A percentile compares a stretch with the other conserved stretches of the same genome.
Conservation (phyloP, 2,797 vertebrate species). For the Megalops cyprinoides region DNA sequence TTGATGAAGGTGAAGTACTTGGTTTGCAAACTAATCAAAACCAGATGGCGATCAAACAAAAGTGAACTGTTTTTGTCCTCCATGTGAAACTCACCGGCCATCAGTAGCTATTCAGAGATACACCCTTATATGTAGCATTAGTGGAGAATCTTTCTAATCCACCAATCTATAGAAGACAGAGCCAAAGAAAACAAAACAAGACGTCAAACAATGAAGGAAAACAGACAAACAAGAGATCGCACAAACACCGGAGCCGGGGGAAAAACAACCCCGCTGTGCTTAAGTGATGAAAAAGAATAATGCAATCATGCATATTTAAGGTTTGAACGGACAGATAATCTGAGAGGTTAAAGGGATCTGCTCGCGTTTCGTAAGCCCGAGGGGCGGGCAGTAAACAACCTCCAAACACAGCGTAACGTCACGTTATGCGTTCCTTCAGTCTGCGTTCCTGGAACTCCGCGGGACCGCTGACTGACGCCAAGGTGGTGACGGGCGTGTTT, state of each 20-base stretch:
- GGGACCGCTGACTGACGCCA: background rate
- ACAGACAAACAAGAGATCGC: constrained; percentile 21
- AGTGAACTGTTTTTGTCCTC: too few relatives aligned
- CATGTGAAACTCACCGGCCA: too few relatives aligned
- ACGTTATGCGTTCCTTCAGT: constrained; percentile 19
- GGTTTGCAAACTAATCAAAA: too few relatives aligned
- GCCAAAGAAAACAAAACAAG: background rate
- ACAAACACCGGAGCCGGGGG: constrained; percentile 41
- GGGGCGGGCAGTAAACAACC: constrained; percentile 61
- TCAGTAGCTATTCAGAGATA: too few relatives aligned
- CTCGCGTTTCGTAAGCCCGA: constrained; percentile 45
- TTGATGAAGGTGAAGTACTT: too few relatives aligned
- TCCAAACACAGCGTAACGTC: constrained; percentile 34
- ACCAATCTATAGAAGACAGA: background rate
- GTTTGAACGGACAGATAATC: constrained; percentile 59
- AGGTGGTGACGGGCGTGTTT: too few relatives aligned
- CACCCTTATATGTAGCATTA: too few relatives aligned
- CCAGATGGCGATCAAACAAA: too few relatives aligned
- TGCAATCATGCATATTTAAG: constrained; percentile 65
- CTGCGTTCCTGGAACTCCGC: background rate
- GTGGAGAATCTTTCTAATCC: too few relatives aligned
- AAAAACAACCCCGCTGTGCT: constrained; percentile 43
- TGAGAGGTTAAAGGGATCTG: constrained; percentile 62
- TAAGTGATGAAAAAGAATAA: constrained; percentile 50
- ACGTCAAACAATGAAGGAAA: background rate